Evolutionary conservation across 2,113 vertebrate species (phyloP).

Genomic region (Gnathochromis pfefferi): DNA sequence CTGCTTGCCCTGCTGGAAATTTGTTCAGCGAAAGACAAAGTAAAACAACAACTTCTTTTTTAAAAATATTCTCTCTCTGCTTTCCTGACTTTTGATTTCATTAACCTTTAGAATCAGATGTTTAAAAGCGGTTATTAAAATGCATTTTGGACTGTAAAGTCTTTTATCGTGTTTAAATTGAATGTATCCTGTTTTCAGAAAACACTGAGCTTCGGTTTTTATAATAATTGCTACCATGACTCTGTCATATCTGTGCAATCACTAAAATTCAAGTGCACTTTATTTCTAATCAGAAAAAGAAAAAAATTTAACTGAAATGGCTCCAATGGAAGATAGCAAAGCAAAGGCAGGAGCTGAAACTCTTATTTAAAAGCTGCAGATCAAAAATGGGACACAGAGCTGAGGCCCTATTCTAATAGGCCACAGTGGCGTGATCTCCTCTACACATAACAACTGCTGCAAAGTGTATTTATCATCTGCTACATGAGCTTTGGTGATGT

Average conservation of each 20-base stretch:
- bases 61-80: rapidly evolving
- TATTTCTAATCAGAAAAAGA: neutral
- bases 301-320: rapidly evolving
- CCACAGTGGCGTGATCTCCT: rapidly evolving
- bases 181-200: neutral
- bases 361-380: neutral
- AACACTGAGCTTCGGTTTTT: neutral
- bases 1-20: neutral
- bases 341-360: neutral
- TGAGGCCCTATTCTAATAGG: neutral
- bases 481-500: neutral
- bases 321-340: neutral
- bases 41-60: rapidly evolving
- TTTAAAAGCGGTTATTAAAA: rapidly evolving
- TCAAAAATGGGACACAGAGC: neutral
- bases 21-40: neutral
- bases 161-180: neutral
- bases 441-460: neutral
- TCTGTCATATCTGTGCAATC: rapidly evolving
- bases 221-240: neutral
- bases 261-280: neutral
- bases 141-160: neutral
- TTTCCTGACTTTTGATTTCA: neutral
- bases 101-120: neutral
- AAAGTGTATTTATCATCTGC: neutral